Base-by-base conservation (phyloP, 2,888 invertebrate species). In the Spisula solida region DNA sequence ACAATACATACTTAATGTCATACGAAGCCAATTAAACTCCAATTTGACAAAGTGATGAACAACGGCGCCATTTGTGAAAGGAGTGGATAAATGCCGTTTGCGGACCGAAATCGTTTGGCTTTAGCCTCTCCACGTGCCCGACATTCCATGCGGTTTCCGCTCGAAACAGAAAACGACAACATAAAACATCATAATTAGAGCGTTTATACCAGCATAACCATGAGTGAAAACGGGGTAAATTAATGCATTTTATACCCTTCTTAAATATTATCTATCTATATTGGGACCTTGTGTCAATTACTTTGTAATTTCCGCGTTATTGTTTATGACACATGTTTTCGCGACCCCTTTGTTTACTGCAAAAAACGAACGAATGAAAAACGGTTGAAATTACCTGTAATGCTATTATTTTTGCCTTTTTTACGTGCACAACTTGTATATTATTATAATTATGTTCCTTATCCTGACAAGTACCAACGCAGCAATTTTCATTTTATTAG, bases 91-190 rank as follows among this genome's bases (percentile, higher is more conserved):
- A 5, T 25, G 60, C 60, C 60, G 60, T 66, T 66, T n/a, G 25
- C 6, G 14, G 51, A 51, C 60, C 25, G 60, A n/a, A 66, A 0
- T 2, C n/a, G 60, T 66, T n/a, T 66, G 60, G 60, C 8, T 66
- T 66, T 66, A 25, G n/a, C 25, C 60, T 25, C 25, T 66, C 56
- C 41, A n/a, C 60, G 60, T 25, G 60, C 34, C 75, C 75, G 34
- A 75, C 75, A 75, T 75, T 75, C 75, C 75, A 75, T 34, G 75
- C 75, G 75, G 75, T 75, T 75, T 75, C 75, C 75, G 75, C 75
- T 41, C 75, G 34, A 75, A 75, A 75, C 29, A 34, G 34, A 34
- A 34, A 75, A 34, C 31, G 34, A 16, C 75, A 34, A 0, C 8
- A 75, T 31, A 10, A 31, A 31, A 1, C 31, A 31, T 2, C 29